Conservation (phyloP, 2,888 invertebrate species). For the Meghimatium bilineatum region DNA sequence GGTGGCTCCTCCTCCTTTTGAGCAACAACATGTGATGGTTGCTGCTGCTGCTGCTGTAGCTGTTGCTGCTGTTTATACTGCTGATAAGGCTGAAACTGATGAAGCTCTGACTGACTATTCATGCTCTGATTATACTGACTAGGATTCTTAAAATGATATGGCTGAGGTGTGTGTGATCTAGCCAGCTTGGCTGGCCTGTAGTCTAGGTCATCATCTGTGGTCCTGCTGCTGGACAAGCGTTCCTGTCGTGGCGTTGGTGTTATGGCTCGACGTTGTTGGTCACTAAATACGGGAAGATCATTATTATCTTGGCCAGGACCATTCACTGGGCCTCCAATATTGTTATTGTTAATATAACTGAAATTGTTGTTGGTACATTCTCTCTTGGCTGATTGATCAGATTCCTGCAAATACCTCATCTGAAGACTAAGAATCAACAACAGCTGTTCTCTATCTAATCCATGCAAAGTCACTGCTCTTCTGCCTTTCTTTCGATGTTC, state of each 20-base stretch:
- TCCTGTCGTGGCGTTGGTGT: slow-evolving; percentile 64
- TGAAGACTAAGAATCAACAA: slow-evolving; percentile 68
- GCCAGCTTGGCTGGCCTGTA: slow-evolving; percentile 57
- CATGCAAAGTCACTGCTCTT: slow-evolving; percentile 68
- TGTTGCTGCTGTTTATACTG: slow-evolving; percentile 19
- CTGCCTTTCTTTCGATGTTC: slow-evolving; percentile 64
- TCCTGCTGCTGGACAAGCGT: slow-evolving; percentile 35
- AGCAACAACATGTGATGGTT: background rate
- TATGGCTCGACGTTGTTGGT: slow-evolving; percentile 57
- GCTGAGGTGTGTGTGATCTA: slow-evolving; percentile 68
- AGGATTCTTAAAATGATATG: slow-evolving; percentile 53
- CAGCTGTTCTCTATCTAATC: slow-evolving; percentile 67
- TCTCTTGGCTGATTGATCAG: slow-evolving; percentile 48
- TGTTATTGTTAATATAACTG: slow-evolving; percentile 6
- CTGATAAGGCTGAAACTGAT: background rate
- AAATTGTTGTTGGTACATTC: background rate
- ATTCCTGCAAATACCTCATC: slow-evolving; percentile 69
- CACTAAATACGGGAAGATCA: slow-evolving; percentile 18
- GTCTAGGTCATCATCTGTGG: slow-evolving; percentile 43
- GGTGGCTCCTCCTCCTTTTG: slow-evolving; percentile 37
- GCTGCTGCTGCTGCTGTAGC: slow-evolving; percentile 14
- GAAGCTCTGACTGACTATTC: background rate
- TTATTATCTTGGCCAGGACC: background rate
- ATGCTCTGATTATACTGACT: background rate
- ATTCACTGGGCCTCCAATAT: too few relatives aligned